phyloP scores from a whole-genome alignment of 2,888 invertebrate genomes.

The Chloroclysta siterata region DNA sequence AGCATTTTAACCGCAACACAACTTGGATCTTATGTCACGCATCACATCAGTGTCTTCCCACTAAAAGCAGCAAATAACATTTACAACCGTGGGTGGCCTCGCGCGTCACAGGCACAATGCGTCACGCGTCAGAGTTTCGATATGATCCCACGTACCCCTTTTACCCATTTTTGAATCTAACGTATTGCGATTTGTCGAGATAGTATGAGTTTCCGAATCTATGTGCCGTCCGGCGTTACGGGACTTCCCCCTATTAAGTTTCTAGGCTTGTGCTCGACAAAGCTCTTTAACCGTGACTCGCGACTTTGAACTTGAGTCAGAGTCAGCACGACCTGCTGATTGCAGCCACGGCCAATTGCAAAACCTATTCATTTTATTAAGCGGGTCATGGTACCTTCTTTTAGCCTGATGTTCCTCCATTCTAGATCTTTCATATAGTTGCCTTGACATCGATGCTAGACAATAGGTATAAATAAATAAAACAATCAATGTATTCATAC shows the following conservation, averaged over 20 bases:
- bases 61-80: too few species aligned
- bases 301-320: constrained; percentile 42
- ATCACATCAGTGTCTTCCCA: too few species aligned
- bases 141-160: too few species aligned
- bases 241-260: neutral
- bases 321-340: constrained; percentile 52
- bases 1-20: too few species aligned
- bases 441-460: constrained; percentile 50
- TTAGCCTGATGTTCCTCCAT: constrained; percentile 50
- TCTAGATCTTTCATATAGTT: constrained; percentile 43
- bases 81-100: too few species aligned
- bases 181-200: too few species aligned
- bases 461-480: neutral
- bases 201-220: neutral
- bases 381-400: constrained; percentile 63
- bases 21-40: too few species aligned
- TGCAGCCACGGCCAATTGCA: constrained; percentile 60
- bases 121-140: too few species aligned
- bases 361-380: constrained; percentile 57
- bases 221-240: neutral
- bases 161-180: too few species aligned
- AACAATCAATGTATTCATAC: too few species aligned
- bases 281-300: constrained; percentile 26
- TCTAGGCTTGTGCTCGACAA: neutral
- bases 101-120: too few species aligned